A percentile compares a stretch with the other conserved stretches of the same genome.
phyloP scores from a whole-genome alignment of 2,888 invertebrate genomes.

The Gibbula magus region DNA sequence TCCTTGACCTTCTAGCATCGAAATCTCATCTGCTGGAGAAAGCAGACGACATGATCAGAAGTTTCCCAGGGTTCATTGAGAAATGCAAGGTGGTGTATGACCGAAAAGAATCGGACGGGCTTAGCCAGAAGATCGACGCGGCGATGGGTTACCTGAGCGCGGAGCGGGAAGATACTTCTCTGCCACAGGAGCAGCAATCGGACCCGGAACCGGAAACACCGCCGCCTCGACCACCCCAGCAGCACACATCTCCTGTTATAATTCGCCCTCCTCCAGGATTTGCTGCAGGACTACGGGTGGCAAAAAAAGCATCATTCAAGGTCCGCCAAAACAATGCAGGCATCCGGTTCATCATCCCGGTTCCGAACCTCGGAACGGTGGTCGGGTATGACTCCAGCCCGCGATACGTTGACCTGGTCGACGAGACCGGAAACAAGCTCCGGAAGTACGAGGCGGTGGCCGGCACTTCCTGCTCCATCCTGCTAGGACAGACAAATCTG shows the following conservation, averaged over 20 bases:
- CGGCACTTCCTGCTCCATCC: background rate
- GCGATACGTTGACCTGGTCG: background rate
- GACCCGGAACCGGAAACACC: background rate
- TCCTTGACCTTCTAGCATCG: constrained; percentile 2
- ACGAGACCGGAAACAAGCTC: background rate
- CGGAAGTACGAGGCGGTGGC: background rate
- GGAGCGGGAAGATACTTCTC: background rate
- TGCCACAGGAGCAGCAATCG: background rate
- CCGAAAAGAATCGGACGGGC: background rate
- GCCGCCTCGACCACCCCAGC: background rate
- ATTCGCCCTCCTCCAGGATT: background rate
- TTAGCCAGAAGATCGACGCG: background rate
- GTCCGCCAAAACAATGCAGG: background rate
- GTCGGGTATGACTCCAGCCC: constrained; percentile 8
- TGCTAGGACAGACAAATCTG: background rate
- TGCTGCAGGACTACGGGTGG: background rate
- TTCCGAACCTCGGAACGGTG: background rate
- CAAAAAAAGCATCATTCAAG: background rate
- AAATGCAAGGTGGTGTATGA: constrained; percentile 15
- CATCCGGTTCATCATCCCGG: background rate
- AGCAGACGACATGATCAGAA: background rate
- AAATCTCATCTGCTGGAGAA: background rate
- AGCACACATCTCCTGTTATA: background rate
- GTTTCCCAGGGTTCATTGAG: background rate
- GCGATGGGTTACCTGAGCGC: constrained; percentile 1